Base-by-base conservation (phyloP, 2,113 vertebrate genomes). In the Glaucomys volans region DNA sequence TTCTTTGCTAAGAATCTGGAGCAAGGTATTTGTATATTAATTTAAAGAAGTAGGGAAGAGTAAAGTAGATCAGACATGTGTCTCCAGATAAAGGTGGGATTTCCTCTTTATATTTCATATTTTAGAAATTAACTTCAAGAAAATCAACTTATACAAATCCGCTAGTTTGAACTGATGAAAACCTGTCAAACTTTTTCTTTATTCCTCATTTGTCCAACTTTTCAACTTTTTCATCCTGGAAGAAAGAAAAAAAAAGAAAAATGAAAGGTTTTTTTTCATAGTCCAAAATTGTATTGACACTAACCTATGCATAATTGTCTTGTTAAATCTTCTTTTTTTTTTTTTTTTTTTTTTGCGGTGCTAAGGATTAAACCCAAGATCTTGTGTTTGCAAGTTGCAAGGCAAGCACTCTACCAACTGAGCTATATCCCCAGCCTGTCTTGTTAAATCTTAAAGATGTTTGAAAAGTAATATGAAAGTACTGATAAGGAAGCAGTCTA, bases 391-490 rank as follows among this genome's bases (percentile, higher is more conserved):
- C n/a, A n/a, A n/a, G n/a, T n/a, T n/a, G n/a, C n/a, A n/a, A n/a
- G n/a, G n/a, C n/a, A n/a, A n/a, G n/a, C n/a, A n/a, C n/a, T n/a
- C n/a, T n/a, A n/a, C n/a, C n/a, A n/a, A n/a, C n/a, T n/a, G n/a
- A n/a, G n/a, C n/a, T n/a, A n/a, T n/a, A n/a, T n/a, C n/a, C n/a
- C n/a, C n/a, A n/a, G n/a, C n/a, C n/a, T 75, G 32, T 96, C 18
- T 94, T 26, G 26, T 84, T 42, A 83, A 92, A 79, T 79, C 42
- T 84, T 85, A 44, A 69, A 95, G 52, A 44, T 40, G 35, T 89
- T 94, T 97, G 57, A 42, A 84, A 90, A 87, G 42, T 83, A 83
- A 40, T 75, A 50, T 47, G 84, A 87, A 94, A 81, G 57, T 80
- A n/a, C 17, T 81, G 42, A 18, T 67, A 91, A 87, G 18, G 22